Conservation (phyloP, 2,113 vertebrate genomes). For the Gallinago paraguaiae region DNA sequence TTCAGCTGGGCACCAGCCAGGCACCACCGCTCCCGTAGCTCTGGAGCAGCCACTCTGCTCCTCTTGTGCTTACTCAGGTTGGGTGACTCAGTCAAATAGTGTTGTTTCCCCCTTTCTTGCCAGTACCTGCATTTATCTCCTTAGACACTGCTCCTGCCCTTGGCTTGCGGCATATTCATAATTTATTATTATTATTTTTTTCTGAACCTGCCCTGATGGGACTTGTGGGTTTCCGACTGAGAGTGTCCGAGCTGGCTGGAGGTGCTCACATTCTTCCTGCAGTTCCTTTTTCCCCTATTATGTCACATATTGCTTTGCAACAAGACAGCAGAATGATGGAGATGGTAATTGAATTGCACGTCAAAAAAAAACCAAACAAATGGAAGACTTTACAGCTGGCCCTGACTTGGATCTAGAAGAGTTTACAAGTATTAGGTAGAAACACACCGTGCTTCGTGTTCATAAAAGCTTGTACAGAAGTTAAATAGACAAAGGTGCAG, state of each 20-base stretch:
- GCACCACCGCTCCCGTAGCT: not conserved
- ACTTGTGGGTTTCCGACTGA: fast-evolving
- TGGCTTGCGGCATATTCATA: fast-evolving
- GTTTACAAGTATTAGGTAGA: not conserved
- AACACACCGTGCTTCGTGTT: not conserved
- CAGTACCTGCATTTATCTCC: not conserved
- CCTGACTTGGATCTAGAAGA: not conserved
- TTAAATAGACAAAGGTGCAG: not conserved
- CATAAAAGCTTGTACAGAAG: not conserved
- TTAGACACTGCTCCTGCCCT: not conserved
- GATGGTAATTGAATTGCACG: not conserved
- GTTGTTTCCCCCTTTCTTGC: not conserved
- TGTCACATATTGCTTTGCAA: not conserved
- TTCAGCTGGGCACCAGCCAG: not conserved
- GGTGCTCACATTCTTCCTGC: not conserved
- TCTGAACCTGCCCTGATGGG: not conserved
- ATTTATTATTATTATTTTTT: not conserved
- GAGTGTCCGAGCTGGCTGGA: not conserved
- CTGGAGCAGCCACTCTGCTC: not conserved
- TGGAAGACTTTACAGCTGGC: not conserved
- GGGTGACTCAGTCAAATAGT: not conserved
- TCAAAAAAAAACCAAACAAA: not conserved
- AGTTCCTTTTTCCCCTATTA: not conserved
- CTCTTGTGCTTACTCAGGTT: not conserved
- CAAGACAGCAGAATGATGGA: not conserved